These are phyloP conservation scores for Chalcis sispes DNA, from an alignment of 2,888 invertebrate genomes.

Conservation along the genomic window DNA sequence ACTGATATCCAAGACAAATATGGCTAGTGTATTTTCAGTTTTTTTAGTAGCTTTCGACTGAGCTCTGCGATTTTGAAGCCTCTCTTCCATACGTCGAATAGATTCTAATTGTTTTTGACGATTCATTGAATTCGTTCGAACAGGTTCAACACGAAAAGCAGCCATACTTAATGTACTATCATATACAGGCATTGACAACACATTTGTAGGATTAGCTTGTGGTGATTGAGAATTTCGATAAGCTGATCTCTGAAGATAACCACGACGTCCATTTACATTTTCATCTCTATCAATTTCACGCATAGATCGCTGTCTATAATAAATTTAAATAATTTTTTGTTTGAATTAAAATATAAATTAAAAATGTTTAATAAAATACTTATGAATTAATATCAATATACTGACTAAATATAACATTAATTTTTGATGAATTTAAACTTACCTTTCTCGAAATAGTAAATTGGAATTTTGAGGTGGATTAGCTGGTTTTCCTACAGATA, in stretches of 20 bases:
- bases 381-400: background rate
- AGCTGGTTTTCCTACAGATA: constrained; percentile 66
- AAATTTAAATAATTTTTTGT: constrained; percentile 12
- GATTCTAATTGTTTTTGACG: constrained; percentile 82
- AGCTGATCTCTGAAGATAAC: constrained; percentile 71
- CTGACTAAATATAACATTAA: background rate
- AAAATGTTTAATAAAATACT: constrained; percentile 9
- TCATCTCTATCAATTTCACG: constrained; percentile 81
- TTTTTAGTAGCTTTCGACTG: constrained; percentile 79
- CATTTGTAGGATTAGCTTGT: constrained; percentile 52
- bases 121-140: constrained; percentile 71
- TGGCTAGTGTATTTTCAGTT: constrained; percentile 83
- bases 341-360: background rate
- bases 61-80: constrained; percentile 74
- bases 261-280: constrained; percentile 85
- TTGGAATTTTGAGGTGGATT: constrained; percentile 62
- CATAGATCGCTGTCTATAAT: constrained; percentile 59
- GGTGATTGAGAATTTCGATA: constrained; percentile 52
- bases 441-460: constrained; percentile 65
- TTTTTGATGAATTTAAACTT: background rate
- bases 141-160: constrained; percentile 77
- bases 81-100: constrained; percentile 82
- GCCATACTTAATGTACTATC: constrained; percentile 79
- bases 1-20: constrained; percentile 92
- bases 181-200: constrained; percentile 61